These are phyloP conservation scores for Triplophysa rosa DNA, from an alignment of 2,113 vertebrate species.

Conservation along the genomic window DNA sequence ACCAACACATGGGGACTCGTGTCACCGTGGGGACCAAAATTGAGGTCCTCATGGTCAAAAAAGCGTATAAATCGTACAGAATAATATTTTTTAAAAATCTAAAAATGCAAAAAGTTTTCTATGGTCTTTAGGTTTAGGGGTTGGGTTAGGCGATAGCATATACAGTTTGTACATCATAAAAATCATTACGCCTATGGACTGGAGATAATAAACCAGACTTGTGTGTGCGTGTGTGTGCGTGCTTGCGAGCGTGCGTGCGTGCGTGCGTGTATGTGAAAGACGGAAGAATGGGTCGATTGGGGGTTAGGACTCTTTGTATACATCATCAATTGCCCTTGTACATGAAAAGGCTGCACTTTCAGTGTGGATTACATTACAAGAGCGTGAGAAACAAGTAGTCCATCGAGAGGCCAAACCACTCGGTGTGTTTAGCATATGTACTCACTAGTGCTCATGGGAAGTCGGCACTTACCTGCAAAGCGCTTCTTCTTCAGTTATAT, in stretches of 20 bases:
- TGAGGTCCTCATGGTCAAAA: too few species aligned
- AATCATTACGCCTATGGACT: too few species aligned
- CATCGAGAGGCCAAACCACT: background rate
- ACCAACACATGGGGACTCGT: too few species aligned
- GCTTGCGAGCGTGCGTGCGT: background rate
- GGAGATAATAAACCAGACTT: background rate
- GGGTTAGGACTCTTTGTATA: conserved; percentile 6
- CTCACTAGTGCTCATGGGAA: conserved; percentile 11
- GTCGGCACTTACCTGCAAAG: background rate
- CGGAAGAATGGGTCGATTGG: background rate
- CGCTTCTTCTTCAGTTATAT: background rate
- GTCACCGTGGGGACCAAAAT: too few species aligned
- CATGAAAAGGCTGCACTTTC: conserved; percentile 15
- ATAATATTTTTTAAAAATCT: too few species aligned
- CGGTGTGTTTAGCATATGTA: background rate
- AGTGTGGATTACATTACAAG: conserved; percentile 24
- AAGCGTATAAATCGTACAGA: too few species aligned
- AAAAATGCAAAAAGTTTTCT: too few species aligned
- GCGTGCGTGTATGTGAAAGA: conserved; percentile 4
- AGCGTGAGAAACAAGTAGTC: background rate
- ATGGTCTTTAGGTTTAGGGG: too few species aligned
- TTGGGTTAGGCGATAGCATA: too few species aligned
- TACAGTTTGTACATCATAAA: too few species aligned
- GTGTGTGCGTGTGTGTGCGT: background rate
- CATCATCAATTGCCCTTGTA: conserved; percentile 20